A percentile compares a stretch with the other conserved stretches of the same genome.
Conservation (phyloP, 2,113 vertebrate species). For the Galbula dea region DNA sequence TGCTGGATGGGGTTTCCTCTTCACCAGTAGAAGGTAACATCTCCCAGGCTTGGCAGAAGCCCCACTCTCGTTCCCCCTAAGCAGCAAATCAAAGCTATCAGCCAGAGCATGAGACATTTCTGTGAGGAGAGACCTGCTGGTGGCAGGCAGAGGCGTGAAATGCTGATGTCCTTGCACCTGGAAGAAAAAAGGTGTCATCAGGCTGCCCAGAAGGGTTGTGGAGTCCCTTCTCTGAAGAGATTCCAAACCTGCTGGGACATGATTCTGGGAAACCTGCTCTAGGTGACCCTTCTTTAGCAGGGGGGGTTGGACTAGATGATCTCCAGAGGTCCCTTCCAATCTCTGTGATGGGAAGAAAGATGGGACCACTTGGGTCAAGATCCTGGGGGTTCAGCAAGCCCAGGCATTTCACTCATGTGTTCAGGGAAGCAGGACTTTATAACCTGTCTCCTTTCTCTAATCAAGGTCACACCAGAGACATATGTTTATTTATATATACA, state of each 20-base stretch:
- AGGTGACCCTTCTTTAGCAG: too few species aligned
- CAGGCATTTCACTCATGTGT: background rate
- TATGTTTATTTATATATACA: background rate
- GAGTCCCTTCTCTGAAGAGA: too few species aligned
- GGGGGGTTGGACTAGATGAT: too few species aligned
- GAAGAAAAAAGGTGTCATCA: background rate
- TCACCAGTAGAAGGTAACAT: background rate
- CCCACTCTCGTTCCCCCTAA: fast-evolving
- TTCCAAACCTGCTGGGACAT: too few species aligned
- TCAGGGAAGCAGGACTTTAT: background rate
- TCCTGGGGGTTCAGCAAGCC: background rate
- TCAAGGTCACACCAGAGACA: background rate
- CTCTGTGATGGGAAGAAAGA: background rate
- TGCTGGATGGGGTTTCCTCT: background rate
- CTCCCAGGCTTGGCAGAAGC: background rate
- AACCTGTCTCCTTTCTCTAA: background rate
- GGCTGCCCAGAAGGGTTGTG: background rate
- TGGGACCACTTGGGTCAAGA: background rate
- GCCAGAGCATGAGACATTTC: background rate
- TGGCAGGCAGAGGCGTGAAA: background rate
- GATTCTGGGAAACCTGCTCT: too few species aligned
- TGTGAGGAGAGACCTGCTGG: background rate
- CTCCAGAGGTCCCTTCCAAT: too few species aligned
- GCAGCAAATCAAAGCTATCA: background rate
- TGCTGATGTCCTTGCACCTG: background rate